Base-by-base conservation (phyloP, 2,888 invertebrate genomes). In the Punctoribates punctum region DNA sequence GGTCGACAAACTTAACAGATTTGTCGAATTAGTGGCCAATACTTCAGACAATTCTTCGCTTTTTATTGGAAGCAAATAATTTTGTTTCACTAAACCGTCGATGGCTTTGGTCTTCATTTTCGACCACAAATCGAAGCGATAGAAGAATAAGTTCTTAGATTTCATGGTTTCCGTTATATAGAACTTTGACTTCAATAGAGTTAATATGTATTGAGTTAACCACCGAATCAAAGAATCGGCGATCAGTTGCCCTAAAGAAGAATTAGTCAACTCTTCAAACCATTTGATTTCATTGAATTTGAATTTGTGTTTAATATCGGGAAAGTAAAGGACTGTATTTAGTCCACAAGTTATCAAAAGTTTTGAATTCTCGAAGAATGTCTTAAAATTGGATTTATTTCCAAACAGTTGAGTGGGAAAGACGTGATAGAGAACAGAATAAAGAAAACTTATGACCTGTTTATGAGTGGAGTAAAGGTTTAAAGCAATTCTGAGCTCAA, bases 331-430 rank as follows among this genome's bases (percentile, higher is more conserved):
- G 4, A 51, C 29, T 2, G 57, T 42, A 29, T 54, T 75, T 17
- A 54, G 23, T 17, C 75, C 75, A 54, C 17, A 20, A n/a, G 57
- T 75, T n/a, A 75, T 29, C 25, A 75, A 60, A 48, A 73, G 51
- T 42, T 72, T 75, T 20, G 38, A 60, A 38, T 72, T 48, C 15
- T 60, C 20, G 57, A 46, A 75, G 38, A 75, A 65, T 6, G 17
- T 1, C 23, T 57, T 27, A 60, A 34, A 73, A 57, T 75, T 75
- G 8, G 11, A 17, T 29, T 57, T 51, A 20, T 20, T 48, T 1
- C 72, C 75, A 57, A 75, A 75, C 27, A 75, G 23, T 54, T 73
- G n/a, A n/a, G 3, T 38, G 38, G 75, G 75, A 54, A 75, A 34
- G 4, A 75, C 6, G 23, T 72, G n/a, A 72, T 73, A 29, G 34